Conservation (phyloP, 1,140 invertebrate genomes). For the Vanessa tameamea region DNA sequence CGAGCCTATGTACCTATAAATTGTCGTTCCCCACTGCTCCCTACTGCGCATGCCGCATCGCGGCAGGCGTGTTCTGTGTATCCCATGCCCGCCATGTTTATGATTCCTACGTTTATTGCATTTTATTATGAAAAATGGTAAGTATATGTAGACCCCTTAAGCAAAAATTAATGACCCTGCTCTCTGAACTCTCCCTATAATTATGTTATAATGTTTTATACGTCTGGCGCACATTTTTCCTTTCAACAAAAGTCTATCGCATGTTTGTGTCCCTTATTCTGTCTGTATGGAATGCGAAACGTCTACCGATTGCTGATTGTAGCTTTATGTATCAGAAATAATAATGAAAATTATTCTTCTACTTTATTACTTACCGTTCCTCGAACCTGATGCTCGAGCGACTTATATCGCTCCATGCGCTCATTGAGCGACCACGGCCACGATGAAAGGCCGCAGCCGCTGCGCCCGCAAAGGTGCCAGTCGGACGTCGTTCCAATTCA, state of each 20-base stretch:
- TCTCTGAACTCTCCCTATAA: conserved; percentile 17
- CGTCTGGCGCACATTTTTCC: conserved; percentile 3
- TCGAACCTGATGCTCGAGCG: conserved; percentile 89
- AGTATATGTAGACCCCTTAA: conserved; percentile 54
- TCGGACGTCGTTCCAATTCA: conserved; percentile 81
- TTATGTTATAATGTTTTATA: neutral
- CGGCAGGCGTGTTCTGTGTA: conserved; percentile 7
- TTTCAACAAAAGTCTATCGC: conserved; percentile 12
- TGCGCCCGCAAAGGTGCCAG: conserved; percentile 79
- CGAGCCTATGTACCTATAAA: neutral
- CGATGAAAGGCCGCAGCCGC: conserved; percentile 80
- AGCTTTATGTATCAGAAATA: neutral
- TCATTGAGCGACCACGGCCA: conserved; percentile 87
- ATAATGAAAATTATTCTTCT: neutral
- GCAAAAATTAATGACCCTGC: conserved; percentile 28
- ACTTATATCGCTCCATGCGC: conserved; percentile 91
- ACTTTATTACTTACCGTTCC: conserved; percentile 84
- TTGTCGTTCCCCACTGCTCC: neutral
- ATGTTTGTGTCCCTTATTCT: conserved; percentile 20
- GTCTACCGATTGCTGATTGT: conserved; percentile 11
- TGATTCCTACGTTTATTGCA: conserved; percentile 20
- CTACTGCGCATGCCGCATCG: conserved; percentile 29
- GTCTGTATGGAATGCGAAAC: conserved; percentile 11
- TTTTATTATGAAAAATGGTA: conserved; percentile 36
- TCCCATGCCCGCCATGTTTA: conserved; percentile 30